Evolutionary conservation across 2,888 invertebrate species (phyloP).

Genomic region (Chymomyza caudatula): DNA sequence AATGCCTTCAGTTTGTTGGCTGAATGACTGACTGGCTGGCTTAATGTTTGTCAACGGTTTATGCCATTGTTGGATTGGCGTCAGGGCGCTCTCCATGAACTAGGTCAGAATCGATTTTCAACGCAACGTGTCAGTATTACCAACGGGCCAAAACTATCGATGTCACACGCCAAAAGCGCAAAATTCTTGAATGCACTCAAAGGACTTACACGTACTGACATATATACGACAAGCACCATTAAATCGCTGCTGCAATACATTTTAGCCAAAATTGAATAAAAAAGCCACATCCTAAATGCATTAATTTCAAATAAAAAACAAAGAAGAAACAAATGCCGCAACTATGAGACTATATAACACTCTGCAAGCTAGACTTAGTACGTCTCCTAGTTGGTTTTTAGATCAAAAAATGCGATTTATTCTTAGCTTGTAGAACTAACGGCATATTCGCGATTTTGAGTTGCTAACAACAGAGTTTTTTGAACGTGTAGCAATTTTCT

Average conservation of each 20-base stretch:
- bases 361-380: background rate
- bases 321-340: background rate
- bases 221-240: background rate
- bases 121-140: conserved; percentile 67
- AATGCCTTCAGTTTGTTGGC: conserved; percentile 44
- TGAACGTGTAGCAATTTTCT: too few species aligned
- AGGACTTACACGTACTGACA: conserved; percentile 10
- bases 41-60: conserved; percentile 27
- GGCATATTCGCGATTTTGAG: too few species aligned
- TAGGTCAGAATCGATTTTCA: conserved; percentile 71
- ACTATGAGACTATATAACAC: background rate
- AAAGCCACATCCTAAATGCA: background rate
- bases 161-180: conserved; percentile 20
- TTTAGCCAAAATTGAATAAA: background rate
- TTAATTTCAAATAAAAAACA: background rate
- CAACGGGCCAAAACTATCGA: conserved; percentile 9
- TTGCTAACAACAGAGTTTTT: too few species aligned
- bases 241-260: background rate
- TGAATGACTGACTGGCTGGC: background rate
- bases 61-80: background rate
- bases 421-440: too few species aligned
- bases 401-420: too few species aligned
- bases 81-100: conserved; percentile 38
- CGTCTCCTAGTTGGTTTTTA: background rate
- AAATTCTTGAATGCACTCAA: conserved; percentile 35